A percentile compares a stretch with the other conserved stretches of the same genome.
Conservation (phyloP, 35 echinoderm and acorn worm species). For the Acanthaster planci region DNA sequence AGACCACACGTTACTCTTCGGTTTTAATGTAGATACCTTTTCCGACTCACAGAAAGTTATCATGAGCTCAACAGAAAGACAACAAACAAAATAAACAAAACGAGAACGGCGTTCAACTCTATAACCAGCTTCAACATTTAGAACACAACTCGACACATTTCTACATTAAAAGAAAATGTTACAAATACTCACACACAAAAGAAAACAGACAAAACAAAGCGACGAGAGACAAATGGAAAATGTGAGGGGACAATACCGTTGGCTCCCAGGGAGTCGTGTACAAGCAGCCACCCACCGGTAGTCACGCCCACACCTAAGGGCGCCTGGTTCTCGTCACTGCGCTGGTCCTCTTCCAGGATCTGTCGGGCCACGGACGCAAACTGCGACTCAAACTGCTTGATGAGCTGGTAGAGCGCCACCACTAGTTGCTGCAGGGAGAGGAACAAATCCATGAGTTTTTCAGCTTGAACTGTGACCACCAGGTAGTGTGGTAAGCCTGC, state of each 20-base stretch:
- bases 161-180: background rate
- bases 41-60: too few relatives aligned
- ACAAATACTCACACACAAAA: background rate
- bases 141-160: background rate
- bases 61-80: too few relatives aligned
- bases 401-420: constrained; percentile 85
- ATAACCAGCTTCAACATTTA: background rate
- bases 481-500: too few relatives aligned
- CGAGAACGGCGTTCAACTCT: too few relatives aligned
- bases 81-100: too few relatives aligned
- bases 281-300: constrained; percentile 90
- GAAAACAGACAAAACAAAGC: background rate
- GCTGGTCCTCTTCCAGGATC: constrained; percentile 77
- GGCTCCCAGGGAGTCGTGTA: constrained; percentile 52
- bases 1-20: too few relatives aligned
- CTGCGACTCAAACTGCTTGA: constrained; percentile 89
- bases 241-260: constrained; percentile 70
- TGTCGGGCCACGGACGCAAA: constrained; percentile 86
- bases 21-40: too few relatives aligned
- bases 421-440: constrained; percentile 72
- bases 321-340: constrained; percentile 33
- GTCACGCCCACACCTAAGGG: constrained; percentile 39
- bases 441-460: too few relatives aligned
- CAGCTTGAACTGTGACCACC: too few relatives aligned
- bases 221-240: constrained; percentile 41